Conservation (phyloP, 2,888 invertebrate genomes). For the Melinaea marsaeus region DNA sequence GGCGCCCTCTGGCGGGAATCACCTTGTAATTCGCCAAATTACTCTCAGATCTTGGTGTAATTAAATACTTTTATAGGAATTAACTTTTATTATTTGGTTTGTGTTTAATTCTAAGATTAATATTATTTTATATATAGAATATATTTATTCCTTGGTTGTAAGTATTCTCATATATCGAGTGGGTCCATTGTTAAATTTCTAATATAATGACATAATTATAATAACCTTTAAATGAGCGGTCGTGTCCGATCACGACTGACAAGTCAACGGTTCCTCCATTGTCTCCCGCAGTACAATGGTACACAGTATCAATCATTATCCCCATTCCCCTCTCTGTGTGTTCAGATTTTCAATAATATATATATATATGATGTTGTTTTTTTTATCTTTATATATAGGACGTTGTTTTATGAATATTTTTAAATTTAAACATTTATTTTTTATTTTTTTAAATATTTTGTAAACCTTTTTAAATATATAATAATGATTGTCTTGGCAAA, state of each 20-base stretch:
- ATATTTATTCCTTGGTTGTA: too few species aligned
- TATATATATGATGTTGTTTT: not conserved
- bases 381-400: too few species aligned
- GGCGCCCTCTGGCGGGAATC: slow-evolving; percentile 64
- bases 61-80: slow-evolving; percentile 58
- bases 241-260: not conserved
- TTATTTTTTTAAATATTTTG: too few species aligned
- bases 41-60: slow-evolving; percentile 60
- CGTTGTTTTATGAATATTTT: too few species aligned
- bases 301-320: slow-evolving; percentile 2
- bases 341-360: not conserved
- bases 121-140: too few species aligned
- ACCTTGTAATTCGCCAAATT: slow-evolving; percentile 72
- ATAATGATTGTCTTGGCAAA: not conserved
- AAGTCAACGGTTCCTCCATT: not conserved
- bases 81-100: slow-evolving; percentile 9
- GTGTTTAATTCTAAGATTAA: not conserved
- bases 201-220: too few species aligned
- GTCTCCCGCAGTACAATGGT: not conserved
- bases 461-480: not conserved
- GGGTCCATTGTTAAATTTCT: too few species aligned
- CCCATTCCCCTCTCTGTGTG: not conserved
- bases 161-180: too few species aligned
- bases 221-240: not conserved
- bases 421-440: too few species aligned